Conservation (phyloP, 2,797 vertebrate genomes). For the Pangasius krempfi region DNA sequence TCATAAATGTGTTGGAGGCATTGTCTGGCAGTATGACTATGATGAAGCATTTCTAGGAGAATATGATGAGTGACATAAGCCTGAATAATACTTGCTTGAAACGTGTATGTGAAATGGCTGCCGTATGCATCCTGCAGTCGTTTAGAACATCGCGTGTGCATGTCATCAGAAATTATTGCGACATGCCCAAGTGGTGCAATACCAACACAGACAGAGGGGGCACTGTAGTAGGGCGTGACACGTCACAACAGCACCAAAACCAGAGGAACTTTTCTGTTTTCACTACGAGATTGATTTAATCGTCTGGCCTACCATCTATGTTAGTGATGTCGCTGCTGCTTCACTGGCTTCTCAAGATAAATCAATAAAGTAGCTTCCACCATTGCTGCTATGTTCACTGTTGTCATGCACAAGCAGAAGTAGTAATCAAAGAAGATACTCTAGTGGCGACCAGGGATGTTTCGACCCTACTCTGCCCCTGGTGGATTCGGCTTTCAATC, state of each 20-base stretch:
- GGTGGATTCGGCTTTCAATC: not conserved
- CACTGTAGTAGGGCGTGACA: not conserved
- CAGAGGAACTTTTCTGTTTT: not conserved
- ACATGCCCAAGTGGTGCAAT: no score
- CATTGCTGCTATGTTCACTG: not conserved
- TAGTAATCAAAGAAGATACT: not conserved
- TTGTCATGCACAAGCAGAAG: no score
- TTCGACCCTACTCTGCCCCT: not conserved
- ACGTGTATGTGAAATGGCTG: not conserved
- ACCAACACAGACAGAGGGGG: not conserved
- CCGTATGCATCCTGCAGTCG: not conserved
- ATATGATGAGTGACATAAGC: not conserved
- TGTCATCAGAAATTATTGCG: no score
- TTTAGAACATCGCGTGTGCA: not conserved
- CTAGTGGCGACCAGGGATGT: not conserved
- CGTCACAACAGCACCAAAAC: not conserved
- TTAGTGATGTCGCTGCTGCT: not conserved
- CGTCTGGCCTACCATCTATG: not conserved
- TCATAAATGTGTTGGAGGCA: not conserved
- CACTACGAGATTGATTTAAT: not conserved
- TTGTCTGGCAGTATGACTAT: not conserved
- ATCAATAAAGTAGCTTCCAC: not conserved
- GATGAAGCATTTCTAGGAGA: not conserved
- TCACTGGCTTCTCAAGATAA: not conserved
- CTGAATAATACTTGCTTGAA: not conserved